Percentiles rank a stretch among this genome's conserved stretches.
phyloP scores from a whole-genome alignment of 1,140 invertebrate genomes.

The Microplitis demolitor region DNA sequence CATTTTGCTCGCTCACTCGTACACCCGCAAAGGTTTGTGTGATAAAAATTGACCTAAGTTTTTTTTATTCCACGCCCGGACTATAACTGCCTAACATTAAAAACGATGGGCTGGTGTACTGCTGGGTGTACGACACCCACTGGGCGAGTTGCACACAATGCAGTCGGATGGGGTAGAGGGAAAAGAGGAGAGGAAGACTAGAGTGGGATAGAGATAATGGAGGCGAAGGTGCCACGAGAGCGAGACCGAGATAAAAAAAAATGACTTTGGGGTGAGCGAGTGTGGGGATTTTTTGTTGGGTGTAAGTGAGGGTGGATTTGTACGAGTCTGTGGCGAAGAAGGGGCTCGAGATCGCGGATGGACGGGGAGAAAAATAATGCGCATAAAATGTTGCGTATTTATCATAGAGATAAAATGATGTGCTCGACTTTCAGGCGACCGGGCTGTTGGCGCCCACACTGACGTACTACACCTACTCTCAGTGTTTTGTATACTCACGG shows the following conservation, averaged over 20 bases:
- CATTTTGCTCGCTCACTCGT: conserved; percentile 15
- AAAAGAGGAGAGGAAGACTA: conserved; percentile 3
- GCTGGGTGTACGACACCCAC: conserved; percentile 31
- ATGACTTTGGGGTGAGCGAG: background rate
- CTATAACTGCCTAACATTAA: conserved; percentile 64
- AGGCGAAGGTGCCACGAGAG: background rate
- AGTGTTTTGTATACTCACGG: conserved; percentile 33
- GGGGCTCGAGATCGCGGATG: background rate
- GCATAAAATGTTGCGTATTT: conserved; percentile 62
- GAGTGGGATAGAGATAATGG: background rate
- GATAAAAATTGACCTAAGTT: conserved; percentile 63
- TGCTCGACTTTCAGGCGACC: conserved; percentile 54
- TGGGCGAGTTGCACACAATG: conserved; percentile 38
- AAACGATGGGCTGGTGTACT: conserved; percentile 61
- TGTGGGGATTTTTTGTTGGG: background rate
- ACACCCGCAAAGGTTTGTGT: conserved; percentile 48
- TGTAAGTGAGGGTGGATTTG: conserved; percentile 20
- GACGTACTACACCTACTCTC: background rate
- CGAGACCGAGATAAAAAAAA: conserved; percentile 20
- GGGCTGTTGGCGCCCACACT: conserved; percentile 41
- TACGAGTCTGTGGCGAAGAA: conserved; percentile 23
- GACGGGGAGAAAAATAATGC: conserved; percentile 55
- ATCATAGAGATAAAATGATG: conserved; percentile 62
- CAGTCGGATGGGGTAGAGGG: conserved; percentile 31
- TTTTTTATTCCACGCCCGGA: conserved; percentile 46